These are phyloP conservation scores for Arctocebus calabarensis DNA, from an alignment of 2,797 vertebrate species.

Conservation along the genomic window DNA sequence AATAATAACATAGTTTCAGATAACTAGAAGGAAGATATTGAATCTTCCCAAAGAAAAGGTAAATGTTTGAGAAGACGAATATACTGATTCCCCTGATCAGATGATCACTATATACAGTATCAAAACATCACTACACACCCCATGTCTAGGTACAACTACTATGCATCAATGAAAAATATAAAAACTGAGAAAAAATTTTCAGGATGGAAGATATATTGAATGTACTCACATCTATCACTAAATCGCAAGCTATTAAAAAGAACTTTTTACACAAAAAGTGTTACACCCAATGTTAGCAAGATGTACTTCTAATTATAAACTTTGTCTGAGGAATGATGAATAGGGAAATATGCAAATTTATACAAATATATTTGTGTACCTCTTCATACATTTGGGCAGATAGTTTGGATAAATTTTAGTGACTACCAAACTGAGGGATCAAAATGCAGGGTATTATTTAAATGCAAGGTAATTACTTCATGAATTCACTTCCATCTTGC, in stretches of 20 bases:
- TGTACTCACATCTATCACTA: background rate
- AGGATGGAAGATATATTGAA: background rate
- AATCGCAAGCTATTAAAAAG: background rate
- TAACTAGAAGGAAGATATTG: background rate
- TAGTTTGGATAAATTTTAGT: background rate
- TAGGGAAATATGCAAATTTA: conserved; percentile 2
- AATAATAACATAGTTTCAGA: background rate
- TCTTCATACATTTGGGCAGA: background rate
- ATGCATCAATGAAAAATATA: background rate
- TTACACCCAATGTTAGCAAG: background rate
- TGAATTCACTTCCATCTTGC: conserved; percentile 45
- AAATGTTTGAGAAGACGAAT: background rate
- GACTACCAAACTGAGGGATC: background rate
- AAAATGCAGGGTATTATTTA: background rate
- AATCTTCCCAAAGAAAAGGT: background rate
- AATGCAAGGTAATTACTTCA: conserved; percentile 23
- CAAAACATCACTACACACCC: background rate
- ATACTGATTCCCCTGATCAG: background rate
- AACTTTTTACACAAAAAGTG: background rate
- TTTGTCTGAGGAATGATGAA: background rate
- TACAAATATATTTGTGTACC: background rate
- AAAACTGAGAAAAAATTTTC: background rate
- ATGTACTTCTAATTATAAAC: background rate
- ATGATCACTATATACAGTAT: background rate
- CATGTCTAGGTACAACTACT: background rate